These are phyloP conservation scores for Phymastichus coffea DNA, from an alignment of 1,140 invertebrate species.

Conservation along the genomic window DNA sequence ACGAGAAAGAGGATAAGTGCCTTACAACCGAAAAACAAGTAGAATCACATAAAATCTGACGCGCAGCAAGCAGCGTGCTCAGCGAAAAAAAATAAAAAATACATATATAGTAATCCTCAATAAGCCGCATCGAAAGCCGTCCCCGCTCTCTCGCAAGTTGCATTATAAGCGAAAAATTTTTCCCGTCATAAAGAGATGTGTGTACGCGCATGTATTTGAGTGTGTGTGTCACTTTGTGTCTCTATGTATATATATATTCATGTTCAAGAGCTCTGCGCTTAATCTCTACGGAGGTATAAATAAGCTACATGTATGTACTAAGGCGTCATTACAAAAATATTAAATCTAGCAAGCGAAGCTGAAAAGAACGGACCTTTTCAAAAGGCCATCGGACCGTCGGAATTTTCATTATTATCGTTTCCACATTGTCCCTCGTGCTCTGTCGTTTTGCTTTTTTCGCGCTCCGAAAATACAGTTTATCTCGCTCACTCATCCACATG, in stretches of 20 bases:
- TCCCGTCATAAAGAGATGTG: neutral
- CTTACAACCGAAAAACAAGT: too few relatives aligned
- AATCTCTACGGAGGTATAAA: slow-evolving; percentile 42
- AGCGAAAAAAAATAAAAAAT: too few relatives aligned
- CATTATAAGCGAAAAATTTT: slow-evolving; percentile 12
- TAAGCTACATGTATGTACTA: slow-evolving; percentile 42
- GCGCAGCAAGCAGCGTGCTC: too few relatives aligned
- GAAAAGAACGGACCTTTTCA: slow-evolving; percentile 32
- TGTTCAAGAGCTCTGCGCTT: slow-evolving; percentile 14
- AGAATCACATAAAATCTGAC: too few relatives aligned
- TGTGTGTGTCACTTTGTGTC: neutral
- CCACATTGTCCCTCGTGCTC: neutral
- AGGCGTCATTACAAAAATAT: slow-evolving; percentile 57
- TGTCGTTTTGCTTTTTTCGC: slow-evolving; percentile 5
- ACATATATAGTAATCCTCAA: too few relatives aligned
- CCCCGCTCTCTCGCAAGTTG: neutral
- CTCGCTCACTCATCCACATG: neutral
- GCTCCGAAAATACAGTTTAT: slow-evolving; percentile 36
- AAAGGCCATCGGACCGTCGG: slow-evolving; percentile 12
- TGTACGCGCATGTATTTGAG: neutral
- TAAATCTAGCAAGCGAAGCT: slow-evolving; percentile 58
- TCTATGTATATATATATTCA: neutral
- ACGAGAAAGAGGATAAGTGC: too few relatives aligned
- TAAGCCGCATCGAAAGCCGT: neutral
- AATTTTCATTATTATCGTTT: slow-evolving; percentile 23